These are phyloP conservation scores for Falco punctatus DNA, from an alignment of 2,113 vertebrate genomes.

Conservation along the genomic window DNA sequence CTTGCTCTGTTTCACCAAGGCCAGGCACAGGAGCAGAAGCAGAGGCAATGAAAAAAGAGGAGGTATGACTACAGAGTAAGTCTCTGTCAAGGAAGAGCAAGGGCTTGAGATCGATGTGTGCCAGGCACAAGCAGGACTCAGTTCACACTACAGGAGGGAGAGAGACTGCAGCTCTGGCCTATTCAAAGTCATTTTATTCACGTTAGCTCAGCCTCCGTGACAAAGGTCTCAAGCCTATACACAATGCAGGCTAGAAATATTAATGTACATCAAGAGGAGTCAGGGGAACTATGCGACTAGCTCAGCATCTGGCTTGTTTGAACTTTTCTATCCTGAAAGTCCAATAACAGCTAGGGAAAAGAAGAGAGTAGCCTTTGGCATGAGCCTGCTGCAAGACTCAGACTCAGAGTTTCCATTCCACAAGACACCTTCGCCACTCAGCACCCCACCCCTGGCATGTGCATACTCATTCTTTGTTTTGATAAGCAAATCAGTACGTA, in stretches of 20 bases:
- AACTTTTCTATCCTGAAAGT: not conserved
- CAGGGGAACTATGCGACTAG: not conserved
- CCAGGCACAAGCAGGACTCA: not conserved
- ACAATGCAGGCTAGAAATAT: not conserved
- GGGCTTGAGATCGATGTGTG: not conserved
- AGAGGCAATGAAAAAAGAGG: not conserved
- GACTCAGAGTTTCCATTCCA: slow-evolving; percentile 35
- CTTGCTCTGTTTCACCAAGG: not conserved
- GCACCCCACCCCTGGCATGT: not conserved
- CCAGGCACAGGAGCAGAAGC: not conserved
- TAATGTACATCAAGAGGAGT: not conserved
- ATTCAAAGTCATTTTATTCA: not conserved
- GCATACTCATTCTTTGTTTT: slow-evolving; percentile 42
- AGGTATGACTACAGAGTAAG: not conserved
- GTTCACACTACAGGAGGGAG: not conserved
- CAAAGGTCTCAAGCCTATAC: not conserved
- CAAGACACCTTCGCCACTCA: not conserved
- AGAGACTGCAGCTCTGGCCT: not conserved
- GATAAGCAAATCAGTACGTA: slow-evolving; percentile 31
- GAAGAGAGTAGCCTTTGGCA: not conserved
- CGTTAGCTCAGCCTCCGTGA: not conserved
- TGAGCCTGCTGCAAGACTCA: not conserved
- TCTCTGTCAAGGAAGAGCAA: not conserved
- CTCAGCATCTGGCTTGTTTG: not conserved
- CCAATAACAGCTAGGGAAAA: not conserved